phyloP scores from a whole-genome alignment of 2,888 invertebrate species.

The Hyposoter didymator region DNA sequence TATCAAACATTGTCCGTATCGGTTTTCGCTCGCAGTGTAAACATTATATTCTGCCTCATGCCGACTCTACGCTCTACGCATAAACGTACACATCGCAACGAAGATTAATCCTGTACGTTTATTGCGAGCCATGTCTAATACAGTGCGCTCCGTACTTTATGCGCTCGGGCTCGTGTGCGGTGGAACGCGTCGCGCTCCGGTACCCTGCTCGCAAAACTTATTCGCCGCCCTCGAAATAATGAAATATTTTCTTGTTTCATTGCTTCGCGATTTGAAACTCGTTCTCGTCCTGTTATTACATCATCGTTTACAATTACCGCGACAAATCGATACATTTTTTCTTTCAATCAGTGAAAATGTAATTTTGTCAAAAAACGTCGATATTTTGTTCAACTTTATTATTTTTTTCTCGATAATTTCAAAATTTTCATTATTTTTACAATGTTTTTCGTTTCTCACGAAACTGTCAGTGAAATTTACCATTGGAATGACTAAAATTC shows the following conservation, averaged over 20 bases:
- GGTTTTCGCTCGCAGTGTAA: constrained; percentile 68
- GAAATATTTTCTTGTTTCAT: constrained; percentile 14
- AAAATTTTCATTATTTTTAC: too few relatives aligned
- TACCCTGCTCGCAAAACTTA: constrained; percentile 2
- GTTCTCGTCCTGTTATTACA: constrained; percentile 11
- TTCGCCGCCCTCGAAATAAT: constrained; percentile 9
- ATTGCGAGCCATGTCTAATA: constrained; percentile 60
- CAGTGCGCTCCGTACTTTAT: constrained; percentile 62
- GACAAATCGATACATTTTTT: neutral
- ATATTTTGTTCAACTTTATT: too few relatives aligned
- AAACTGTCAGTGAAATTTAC: too few relatives aligned
- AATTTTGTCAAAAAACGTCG: too few relatives aligned
- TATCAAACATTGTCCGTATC: constrained; percentile 78
- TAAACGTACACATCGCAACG: constrained; percentile 17
- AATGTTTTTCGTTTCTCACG: too few relatives aligned
- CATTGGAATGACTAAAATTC: too few relatives aligned
- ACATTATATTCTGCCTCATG: constrained; percentile 5
- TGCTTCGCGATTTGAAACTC: constrained; percentile 5
- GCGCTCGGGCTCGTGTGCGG: constrained; percentile 44
- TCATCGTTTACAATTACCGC: neutral
- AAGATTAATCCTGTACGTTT: constrained; percentile 59
- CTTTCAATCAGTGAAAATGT: too few relatives aligned
- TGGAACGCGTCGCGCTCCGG: constrained; percentile 15
- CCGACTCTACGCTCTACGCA: neutral
- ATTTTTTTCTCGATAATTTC: too few relatives aligned